Evolutionary conservation across 2,113 vertebrate genomes (phyloP), one percentile per base, ranked within the genome.

Genomic region (Empidonax traillii): DNA sequence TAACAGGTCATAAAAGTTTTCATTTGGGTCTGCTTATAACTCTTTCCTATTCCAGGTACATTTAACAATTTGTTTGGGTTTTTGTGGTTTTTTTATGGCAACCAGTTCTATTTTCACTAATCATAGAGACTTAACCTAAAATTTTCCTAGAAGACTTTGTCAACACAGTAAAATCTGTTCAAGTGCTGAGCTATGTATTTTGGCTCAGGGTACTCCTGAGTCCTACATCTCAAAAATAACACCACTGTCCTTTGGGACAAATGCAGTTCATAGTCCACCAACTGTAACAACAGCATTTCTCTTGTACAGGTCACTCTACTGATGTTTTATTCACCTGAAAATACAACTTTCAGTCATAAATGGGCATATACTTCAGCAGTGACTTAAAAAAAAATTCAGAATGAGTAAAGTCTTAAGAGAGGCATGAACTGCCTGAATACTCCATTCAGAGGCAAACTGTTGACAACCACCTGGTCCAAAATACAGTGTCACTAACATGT

Each of bases 211-310:
- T 31, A 65, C 8, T 11, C 16, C 30, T 25, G 11, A 74, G 15
- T 14, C 19, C 28, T 10, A 25, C 10, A 41, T 37, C 51, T 51
- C 37, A 58, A 62, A 80, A 78, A 78, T 62, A 46, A 0, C 1
- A 4, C 6, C 23, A 3, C 3, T 4, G 6, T 65, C 15, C 65
- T 81, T 58, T 0, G 0, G 18, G n/a, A 84, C 12, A 73, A 84
- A 77, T 9, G 24, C n/a, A 84, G 44, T 37, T 8, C 44, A 46
- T 14, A 75, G 59, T 20, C 27, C 44, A 55, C 15, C 27, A 65
- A 69, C 20, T 16, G 5, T 37, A 93, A 53, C 11, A 73, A 12
- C 33, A 69, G 15, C 43, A 68, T 35, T 18, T 65, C 33, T 12
- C 68, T 44, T 47, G 51, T 25, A 44, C 6, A 41, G 22, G 31